Evolutionary conservation across 2,113 vertebrate genomes (phyloP), one percentile per base, ranked within the genome.

Genomic region (Motacilla alba): DNA sequence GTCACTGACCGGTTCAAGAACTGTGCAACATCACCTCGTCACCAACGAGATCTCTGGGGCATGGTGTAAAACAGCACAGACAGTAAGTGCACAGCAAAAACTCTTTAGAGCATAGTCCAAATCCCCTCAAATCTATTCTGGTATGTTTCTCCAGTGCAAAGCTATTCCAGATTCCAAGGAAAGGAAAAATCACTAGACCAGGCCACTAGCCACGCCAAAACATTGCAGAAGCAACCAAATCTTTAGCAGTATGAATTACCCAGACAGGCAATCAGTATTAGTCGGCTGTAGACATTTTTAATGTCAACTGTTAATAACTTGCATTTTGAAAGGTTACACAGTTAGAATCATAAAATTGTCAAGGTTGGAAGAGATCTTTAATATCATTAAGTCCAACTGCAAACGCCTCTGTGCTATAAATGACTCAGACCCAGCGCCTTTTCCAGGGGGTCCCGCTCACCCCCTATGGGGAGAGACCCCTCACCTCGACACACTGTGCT

Each of bases 331-430:
- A 44, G 16, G 6, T n/a, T n/a, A 60, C 10, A 41, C 3, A 23
- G 16, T 33, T 24, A 43, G 39, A 69, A 37, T 18, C 22, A 52
- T 4, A 60, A 22, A 27, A 33, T 4, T 39, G 18, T 18, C 39
- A 53, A 39, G 10, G 22, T 1, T 31, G 11, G 17, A 35, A 77
- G 11, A 68, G 17, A 33, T 15, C 55, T 52, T 77, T 46, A 46
- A 13, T 5, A 60, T 23, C 22, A 13, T 23, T 23, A 60, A 46
- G 27, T 28, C 27, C 46, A 60, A 9, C 41, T 24, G 33, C 53
- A 39, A 2, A 0, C 23, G 6, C 35, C 18, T 19, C 35, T 6
- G 7, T 1, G 30, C 14, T 7, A 13, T 0, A 7, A 0, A 3
- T 4, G 8, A 1, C 46, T 9, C 27, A 1, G 18, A 4, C 0